phyloP scores from a whole-genome alignment of 2,888 invertebrate genomes.

The Clepsis dumicolana region DNA sequence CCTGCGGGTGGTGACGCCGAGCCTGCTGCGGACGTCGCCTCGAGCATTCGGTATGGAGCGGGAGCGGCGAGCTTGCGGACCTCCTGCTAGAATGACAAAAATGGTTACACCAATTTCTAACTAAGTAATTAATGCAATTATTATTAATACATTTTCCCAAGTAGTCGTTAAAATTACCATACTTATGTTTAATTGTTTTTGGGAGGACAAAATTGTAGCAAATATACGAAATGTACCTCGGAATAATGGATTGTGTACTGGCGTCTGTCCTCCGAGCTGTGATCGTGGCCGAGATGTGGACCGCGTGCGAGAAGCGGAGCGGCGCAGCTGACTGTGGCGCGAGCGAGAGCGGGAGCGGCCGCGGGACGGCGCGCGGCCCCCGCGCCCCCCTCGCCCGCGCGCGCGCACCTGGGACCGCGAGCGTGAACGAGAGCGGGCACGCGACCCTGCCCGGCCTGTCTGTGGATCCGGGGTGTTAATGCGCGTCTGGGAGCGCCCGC shows the following conservation, averaged over 20 bases:
- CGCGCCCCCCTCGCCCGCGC: not conserved
- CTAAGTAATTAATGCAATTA: no score
- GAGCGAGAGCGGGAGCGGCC: slow-evolving; percentile 2
- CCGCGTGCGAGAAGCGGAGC: not conserved
- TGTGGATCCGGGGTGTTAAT: not conserved
- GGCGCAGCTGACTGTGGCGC: not conserved
- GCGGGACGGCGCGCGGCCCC: not conserved
- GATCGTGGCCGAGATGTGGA: not conserved
- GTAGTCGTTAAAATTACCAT: no score
- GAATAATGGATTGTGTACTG: not conserved
- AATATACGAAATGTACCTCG: not conserved
- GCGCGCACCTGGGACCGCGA: not conserved
- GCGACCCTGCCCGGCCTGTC: not conserved
- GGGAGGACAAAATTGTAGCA: no score
- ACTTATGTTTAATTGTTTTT: no score
- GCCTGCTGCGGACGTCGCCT: slow-evolving; percentile 70
- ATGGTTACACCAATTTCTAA: no score
- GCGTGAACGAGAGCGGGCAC: not conserved
- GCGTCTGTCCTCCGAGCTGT: not conserved
- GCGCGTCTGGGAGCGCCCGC: not conserved
- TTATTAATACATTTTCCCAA: no score
- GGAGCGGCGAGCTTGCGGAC: slow-evolving; percentile 14
- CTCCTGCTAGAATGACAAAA: slow-evolving; percentile 7
- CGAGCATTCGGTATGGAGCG: slow-evolving; percentile 56
- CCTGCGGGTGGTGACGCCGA: slow-evolving; percentile 70